Percentiles rank a stretch among this genome's conserved stretches.
These are phyloP conservation scores for Diogma glabrata DNA, from an alignment of 2,888 invertebrate species.

Conservation along the genomic window DNA sequence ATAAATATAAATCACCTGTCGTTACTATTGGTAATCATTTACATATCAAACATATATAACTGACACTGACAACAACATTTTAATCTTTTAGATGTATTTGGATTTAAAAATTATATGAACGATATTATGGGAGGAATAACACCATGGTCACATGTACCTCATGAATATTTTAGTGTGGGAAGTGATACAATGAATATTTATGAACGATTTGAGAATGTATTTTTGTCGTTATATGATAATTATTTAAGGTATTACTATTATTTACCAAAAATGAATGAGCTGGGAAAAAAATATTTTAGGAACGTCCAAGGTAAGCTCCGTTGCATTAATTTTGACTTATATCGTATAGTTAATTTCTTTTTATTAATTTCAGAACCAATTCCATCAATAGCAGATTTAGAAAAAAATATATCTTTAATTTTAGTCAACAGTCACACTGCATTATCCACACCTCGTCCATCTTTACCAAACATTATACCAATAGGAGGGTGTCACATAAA, in stretches of 20 bases:
- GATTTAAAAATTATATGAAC: slow-evolving; percentile 4
- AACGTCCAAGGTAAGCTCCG: too few relatives aligned
- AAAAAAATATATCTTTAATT: slow-evolving; percentile 25
- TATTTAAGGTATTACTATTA: slow-evolving; percentile 29
- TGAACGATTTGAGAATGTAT: slow-evolving; percentile 7
- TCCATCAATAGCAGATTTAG: slow-evolving; percentile 23
- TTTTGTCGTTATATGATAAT: slow-evolving; percentile 23
- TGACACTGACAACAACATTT: too few relatives aligned
- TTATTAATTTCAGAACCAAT: slow-evolving; percentile 27
- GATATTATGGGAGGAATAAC: slow-evolving; percentile 4
- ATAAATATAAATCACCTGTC: slow-evolving; percentile 35
- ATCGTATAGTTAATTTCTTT: too few relatives aligned
- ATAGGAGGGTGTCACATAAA: slow-evolving; percentile 35
- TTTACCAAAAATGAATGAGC: slow-evolving; percentile 25
- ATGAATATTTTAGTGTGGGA: slow-evolving; percentile 33
- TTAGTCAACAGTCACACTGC: slow-evolving; percentile 33
- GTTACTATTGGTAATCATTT: slow-evolving; percentile 34
- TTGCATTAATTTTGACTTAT: too few relatives aligned
- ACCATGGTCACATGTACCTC: slow-evolving; percentile 16
- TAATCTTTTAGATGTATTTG: too few relatives aligned
- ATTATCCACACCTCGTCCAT: slow-evolving; percentile 29
- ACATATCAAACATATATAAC: too few relatives aligned
- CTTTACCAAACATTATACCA: slow-evolving; percentile 35
- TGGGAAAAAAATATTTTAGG: slow-evolving; percentile 26
- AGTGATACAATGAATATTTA: slow-evolving; percentile 21